A percentile compares a stretch with the other conserved stretches of the same genome.
Evolutionary conservation across 2,113 vertebrate genomes (phyloP).

Genomic region (Fukomys damarensis): DNA sequence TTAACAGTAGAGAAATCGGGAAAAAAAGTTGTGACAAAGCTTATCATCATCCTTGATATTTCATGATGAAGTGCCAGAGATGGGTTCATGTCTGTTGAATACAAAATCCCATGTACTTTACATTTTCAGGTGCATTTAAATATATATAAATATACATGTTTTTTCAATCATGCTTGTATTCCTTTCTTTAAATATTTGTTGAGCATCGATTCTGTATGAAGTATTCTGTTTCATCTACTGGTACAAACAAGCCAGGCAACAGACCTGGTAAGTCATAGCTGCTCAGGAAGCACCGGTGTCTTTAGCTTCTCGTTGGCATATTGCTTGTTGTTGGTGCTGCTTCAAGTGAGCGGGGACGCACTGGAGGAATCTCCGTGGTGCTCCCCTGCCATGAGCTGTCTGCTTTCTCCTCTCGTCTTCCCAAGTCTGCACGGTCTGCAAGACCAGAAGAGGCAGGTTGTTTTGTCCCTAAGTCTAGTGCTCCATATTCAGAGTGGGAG

Average conservation of each 20-base stretch:
- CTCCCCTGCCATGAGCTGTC: background rate
- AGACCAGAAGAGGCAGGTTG: rapidly evolving
- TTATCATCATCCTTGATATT: rapidly evolving
- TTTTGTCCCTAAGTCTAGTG: background rate
- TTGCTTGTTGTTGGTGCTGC: background rate
- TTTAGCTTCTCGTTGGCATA: background rate
- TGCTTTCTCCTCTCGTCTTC: background rate
- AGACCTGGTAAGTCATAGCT: rapidly evolving
- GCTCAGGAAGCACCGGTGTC: background rate
- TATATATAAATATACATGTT: background rate
- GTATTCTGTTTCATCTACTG: background rate
- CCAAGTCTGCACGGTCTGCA: no score
- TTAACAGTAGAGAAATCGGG: background rate
- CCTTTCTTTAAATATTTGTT: slow-evolving; percentile 11
- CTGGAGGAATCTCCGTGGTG: rapidly evolving
- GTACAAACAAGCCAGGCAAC: rapidly evolving
- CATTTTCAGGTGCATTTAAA: background rate
- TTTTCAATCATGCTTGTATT: background rate
- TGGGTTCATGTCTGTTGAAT: background rate
- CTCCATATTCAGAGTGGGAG: background rate
- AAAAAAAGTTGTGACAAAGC: background rate
- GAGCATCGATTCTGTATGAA: background rate
- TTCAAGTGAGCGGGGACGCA: rapidly evolving
- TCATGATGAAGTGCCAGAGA: no score
- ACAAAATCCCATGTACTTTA: background rate